phyloP scores from a whole-genome alignment of 1,140 invertebrate species.

The Drosophila sucinea region DNA sequence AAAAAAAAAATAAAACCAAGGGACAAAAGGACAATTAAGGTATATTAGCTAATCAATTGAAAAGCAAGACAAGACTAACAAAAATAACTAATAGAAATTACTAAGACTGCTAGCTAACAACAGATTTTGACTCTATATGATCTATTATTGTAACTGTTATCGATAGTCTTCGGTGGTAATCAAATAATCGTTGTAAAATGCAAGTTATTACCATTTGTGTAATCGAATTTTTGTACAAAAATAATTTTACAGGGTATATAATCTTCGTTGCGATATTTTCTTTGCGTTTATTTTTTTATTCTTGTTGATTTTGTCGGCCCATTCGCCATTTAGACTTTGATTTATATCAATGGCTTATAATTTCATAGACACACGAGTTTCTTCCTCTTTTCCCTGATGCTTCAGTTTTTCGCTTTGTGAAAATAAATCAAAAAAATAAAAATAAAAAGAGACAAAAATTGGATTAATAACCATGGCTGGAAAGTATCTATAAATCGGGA shows the following conservation, averaged over 20 bases:
- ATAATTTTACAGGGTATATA: not conserved
- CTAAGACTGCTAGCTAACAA: no score
- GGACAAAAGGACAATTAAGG: not conserved
- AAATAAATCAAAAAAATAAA: constrained; percentile 73
- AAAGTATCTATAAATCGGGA: constrained; percentile 56
- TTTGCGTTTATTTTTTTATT: not conserved
- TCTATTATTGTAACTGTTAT: no score
- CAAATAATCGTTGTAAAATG: no score
- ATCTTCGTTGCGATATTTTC: not conserved
- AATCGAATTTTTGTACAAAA: no score
- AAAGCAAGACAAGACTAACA: no score
- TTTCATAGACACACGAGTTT: constrained; percentile 58
- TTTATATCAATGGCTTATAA: constrained; percentile 80
- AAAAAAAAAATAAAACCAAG: not conserved
- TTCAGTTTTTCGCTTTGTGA: not conserved
- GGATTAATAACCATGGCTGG: constrained; percentile 65
- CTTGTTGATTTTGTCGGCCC: constrained; percentile 18
- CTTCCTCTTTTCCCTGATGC: not conserved
- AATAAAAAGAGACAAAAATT: constrained; percentile 42
- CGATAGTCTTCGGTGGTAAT: no score
- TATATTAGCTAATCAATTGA: not conserved
- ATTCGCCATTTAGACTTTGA: constrained; percentile 75
- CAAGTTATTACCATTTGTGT: no score
- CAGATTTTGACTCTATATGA: no score
- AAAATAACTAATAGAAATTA: no score